Percentiles rank a stretch among this genome's conserved stretches.
Evolutionary conservation across 2,113 vertebrate species (phyloP).

Genomic region (Eudyptes chrysolophus): DNA sequence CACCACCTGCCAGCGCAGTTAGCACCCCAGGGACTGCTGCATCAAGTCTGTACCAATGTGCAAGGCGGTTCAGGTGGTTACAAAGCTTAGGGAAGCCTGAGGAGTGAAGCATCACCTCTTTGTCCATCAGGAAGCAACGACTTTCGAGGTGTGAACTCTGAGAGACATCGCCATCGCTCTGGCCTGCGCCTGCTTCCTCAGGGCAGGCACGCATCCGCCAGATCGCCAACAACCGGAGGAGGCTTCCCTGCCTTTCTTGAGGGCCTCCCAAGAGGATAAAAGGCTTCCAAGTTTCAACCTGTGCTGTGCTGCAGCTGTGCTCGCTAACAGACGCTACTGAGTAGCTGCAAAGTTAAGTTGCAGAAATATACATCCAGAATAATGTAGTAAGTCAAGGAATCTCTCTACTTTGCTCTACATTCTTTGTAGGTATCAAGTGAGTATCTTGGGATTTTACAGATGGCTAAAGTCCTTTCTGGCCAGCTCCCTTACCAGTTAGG

Average conservation of each 20-base stretch:
- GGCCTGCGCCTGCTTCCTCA: not conserved
- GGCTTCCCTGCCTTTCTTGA: not conserved
- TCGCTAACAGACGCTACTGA: not conserved
- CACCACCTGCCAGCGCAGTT: rapidly evolving
- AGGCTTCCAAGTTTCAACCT: not conserved
- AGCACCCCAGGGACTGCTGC: not conserved
- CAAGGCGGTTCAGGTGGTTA: not conserved
- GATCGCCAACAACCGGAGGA: rapidly evolving
- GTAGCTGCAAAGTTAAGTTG: not conserved
- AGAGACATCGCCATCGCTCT: not conserved
- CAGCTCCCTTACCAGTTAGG: not conserved
- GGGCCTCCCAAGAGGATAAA: not conserved
- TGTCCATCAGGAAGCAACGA: not conserved
- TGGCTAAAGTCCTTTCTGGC: not conserved
- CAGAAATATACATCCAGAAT: not conserved
- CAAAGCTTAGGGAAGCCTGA: not conserved
- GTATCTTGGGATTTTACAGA: not conserved
- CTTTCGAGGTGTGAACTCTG: not conserved
- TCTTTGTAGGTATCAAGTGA: not conserved
- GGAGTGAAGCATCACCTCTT: not conserved
- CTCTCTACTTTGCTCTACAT: not conserved
- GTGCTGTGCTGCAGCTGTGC: not conserved
- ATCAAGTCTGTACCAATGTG: rapidly evolving
- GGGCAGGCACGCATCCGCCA: not conserved
- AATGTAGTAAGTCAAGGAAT: not conserved